Conservation (phyloP, 2,888 invertebrate genomes). For the Tryphoninae sp. region DNA sequence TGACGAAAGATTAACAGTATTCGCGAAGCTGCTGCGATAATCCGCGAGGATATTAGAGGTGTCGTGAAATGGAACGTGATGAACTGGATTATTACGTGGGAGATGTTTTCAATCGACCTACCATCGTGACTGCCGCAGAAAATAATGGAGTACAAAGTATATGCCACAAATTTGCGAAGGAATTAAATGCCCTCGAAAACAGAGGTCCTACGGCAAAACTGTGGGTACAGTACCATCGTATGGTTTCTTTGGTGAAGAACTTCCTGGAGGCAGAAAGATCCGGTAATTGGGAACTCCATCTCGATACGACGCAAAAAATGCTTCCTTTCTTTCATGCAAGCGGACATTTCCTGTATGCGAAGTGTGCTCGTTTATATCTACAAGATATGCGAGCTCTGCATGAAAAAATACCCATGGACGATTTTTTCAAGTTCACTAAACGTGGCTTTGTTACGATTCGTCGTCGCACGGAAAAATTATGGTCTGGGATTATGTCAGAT, state of each 20-base stretch:
- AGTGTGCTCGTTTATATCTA: constrained; percentile 75
- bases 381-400: constrained; percentile 77
- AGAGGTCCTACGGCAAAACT: constrained; percentile 44
- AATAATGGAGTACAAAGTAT: not conserved
- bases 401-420: constrained; percentile 39
- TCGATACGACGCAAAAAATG: constrained; percentile 63
- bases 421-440: constrained; percentile 24
- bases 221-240: constrained; percentile 66
- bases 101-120: not conserved
- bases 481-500: constrained; percentile 43
- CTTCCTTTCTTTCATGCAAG: constrained; percentile 67
- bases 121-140: constrained; percentile 3
- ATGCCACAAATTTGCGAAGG: constrained; percentile 1
- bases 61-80: constrained; percentile 17
- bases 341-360: constrained; percentile 76
- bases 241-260: constrained; percentile 62
- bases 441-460: constrained; percentile 33
- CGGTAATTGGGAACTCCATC: constrained; percentile 61
- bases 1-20: no score
- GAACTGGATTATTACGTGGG: constrained; percentile 6
- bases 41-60: no score
- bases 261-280: constrained; percentile 64
- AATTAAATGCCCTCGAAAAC: constrained; percentile 6
- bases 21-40: no score
- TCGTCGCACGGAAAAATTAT: constrained; percentile 34